Percentiles rank a stretch among this genome's conserved stretches.
phyloP scores from a whole-genome alignment of 1,140 invertebrate genomes.

The Plutomurus gul region DNA sequence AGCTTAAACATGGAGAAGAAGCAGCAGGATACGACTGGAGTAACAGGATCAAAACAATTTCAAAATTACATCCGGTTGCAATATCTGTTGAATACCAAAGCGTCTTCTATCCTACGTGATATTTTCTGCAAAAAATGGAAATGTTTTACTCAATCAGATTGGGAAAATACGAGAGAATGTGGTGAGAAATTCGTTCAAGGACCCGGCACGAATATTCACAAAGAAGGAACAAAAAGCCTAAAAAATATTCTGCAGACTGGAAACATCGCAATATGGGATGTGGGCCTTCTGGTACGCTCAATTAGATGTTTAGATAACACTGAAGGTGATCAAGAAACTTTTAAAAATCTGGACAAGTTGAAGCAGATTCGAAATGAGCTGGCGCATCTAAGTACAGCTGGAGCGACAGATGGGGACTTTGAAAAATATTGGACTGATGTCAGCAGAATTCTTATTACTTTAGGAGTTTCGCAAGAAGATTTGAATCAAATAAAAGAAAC shows the following conservation, averaged over 20 bases:
- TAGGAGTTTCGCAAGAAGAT: background rate
- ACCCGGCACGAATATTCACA: background rate
- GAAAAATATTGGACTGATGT: background rate
- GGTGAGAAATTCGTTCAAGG: background rate
- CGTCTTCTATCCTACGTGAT: background rate
- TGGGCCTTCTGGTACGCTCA: background rate
- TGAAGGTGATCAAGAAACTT: background rate
- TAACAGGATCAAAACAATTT: no score
- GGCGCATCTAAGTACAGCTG: background rate
- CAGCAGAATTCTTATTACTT: background rate
- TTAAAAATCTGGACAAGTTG: background rate
- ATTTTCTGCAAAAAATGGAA: background rate
- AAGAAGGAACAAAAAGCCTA: background rate
- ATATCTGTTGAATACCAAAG: background rate
- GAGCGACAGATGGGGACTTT: background rate
- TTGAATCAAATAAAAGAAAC: background rate
- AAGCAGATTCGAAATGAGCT: conserved; percentile 21
- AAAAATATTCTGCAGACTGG: conserved; percentile 18
- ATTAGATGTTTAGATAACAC: background rate
- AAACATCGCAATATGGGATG: conserved; percentile 25
- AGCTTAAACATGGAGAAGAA: no score
- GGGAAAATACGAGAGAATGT: conserved; percentile 1
- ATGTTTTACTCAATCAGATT: background rate
- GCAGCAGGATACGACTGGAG: no score
- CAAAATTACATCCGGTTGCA: background rate